These are phyloP conservation scores for Pristionchus fissidentatus DNA, from an alignment of 2,888 invertebrate species.

Conservation along the genomic window DNA sequence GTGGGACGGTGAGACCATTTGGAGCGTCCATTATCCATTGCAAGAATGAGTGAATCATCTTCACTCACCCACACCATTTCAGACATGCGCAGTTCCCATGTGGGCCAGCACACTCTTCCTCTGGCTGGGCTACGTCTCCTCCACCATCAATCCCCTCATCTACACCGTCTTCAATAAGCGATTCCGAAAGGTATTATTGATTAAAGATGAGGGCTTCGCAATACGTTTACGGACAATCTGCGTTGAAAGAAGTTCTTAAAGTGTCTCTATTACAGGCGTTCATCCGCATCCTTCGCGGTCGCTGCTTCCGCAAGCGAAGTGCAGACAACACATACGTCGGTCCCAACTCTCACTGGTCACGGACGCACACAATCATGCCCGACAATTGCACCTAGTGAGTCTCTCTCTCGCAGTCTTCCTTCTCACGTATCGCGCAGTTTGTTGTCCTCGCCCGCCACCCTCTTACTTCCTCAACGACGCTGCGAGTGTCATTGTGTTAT, in stretches of 20 bases:
- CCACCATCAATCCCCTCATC: conserved; percentile 94
- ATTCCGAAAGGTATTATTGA: conserved; percentile 80
- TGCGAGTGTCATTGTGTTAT: too few relatives aligned
- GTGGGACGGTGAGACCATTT: conserved; percentile 75
- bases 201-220: too few relatives aligned
- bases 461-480: too few relatives aligned
- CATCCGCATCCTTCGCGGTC: conserved; percentile 69
- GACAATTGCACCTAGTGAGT: conserved; percentile 69
- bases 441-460: not conserved
- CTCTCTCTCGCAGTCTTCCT: not conserved
- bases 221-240: not conserved
- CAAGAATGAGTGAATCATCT: too few relatives aligned
- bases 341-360: conserved; percentile 64
- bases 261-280: conserved; percentile 61
- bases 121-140: conserved; percentile 94
- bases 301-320: conserved; percentile 61
- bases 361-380: conserved; percentile 67
- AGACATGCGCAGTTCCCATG: conserved; percentile 59
- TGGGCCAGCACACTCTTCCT: conserved; percentile 84
- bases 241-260: not conserved
- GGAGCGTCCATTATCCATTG: not conserved
- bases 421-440: not conserved
- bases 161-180: conserved; percentile 96
- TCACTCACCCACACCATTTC: not conserved
- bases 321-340: conserved; percentile 55